Conservation (phyloP, 1,140 invertebrate species). For the Pantala flavescens region DNA sequence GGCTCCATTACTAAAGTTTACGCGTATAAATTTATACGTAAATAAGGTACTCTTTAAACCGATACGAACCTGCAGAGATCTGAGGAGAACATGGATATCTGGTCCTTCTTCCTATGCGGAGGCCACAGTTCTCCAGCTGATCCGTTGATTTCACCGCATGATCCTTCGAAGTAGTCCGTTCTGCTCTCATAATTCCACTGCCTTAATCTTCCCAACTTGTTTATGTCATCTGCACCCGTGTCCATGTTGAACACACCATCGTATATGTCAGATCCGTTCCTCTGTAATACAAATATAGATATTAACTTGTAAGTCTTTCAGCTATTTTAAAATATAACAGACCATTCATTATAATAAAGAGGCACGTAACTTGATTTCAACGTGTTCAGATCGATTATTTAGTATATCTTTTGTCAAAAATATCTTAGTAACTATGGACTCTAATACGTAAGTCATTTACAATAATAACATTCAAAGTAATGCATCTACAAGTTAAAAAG, state of each 20-base stretch:
- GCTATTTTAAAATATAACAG: not conserved
- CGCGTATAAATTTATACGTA: no score
- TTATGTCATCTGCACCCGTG: conserved; percentile 30
- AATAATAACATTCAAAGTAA: no score
- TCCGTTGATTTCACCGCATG: conserved; percentile 54
- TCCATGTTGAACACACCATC: conserved; percentile 35
- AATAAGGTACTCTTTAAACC: no score
- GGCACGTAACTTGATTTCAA: no score
- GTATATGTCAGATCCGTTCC: conserved; percentile 30
- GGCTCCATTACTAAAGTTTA: no score
- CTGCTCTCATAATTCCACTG: conserved; percentile 41
- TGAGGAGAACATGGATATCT: conserved; percentile 52
- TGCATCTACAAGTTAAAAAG: no score
- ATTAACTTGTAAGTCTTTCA: no score
- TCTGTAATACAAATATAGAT: conserved; percentile 24
- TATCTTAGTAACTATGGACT: no score
- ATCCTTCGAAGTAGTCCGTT: conserved; percentile 42
- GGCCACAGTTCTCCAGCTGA: conserved; percentile 68
- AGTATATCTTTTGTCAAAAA: no score
- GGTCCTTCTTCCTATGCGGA: conserved; percentile 43
- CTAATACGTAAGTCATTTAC: no score
- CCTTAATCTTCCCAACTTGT: conserved; percentile 28
- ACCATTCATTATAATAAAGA: no score
- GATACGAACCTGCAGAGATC: conserved; percentile 52
- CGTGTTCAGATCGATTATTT: no score